Conservation (phyloP, 2,888 invertebrate species). For the Petrolisthes manimaculis region DNA sequence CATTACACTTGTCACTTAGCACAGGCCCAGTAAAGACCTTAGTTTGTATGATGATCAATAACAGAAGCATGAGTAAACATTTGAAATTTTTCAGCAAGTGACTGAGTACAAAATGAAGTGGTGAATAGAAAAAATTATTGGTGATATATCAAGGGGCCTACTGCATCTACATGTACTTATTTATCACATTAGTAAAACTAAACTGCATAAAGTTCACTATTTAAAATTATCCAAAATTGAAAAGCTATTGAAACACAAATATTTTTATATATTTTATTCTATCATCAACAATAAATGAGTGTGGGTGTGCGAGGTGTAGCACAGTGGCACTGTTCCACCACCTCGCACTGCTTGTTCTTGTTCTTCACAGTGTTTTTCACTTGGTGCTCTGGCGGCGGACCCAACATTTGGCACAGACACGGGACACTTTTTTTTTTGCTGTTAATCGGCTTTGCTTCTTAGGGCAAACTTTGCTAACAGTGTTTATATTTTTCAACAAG, state of each 20-base stretch:
- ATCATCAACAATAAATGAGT: constrained; percentile 59
- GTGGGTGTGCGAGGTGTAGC: constrained; percentile 39
- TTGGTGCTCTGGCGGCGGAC: constrained; percentile 45
- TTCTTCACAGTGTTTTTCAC: constrained; percentile 39
- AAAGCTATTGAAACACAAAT: not conserved
- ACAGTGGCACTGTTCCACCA: constrained; percentile 40
- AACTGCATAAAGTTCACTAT: too few relatives aligned
- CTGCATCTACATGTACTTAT: too few relatives aligned
- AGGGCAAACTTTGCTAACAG: constrained; percentile 46
- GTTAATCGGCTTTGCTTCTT: constrained; percentile 33
- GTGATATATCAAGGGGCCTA: too few relatives aligned
- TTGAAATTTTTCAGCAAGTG: too few relatives aligned
- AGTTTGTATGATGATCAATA: too few relatives aligned
- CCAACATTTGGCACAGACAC: constrained; percentile 43
- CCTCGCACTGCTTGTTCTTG: constrained; percentile 19
- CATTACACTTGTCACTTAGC: too few relatives aligned
- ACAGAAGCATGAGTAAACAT: too few relatives aligned
- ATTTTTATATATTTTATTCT: constrained; percentile 48
- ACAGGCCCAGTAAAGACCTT: too few relatives aligned
- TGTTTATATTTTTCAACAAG: constrained; percentile 46
- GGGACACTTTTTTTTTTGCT: constrained; percentile 40
- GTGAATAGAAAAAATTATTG: too few relatives aligned
- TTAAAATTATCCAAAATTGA: too few relatives aligned
- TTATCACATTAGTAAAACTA: too few relatives aligned
- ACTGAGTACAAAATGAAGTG: too few relatives aligned